A percentile compares a stretch with the other conserved stretches of the same genome.
Conservation (phyloP, 2,888 invertebrate species). For the Rhopalosiphum nymphaeae region DNA sequence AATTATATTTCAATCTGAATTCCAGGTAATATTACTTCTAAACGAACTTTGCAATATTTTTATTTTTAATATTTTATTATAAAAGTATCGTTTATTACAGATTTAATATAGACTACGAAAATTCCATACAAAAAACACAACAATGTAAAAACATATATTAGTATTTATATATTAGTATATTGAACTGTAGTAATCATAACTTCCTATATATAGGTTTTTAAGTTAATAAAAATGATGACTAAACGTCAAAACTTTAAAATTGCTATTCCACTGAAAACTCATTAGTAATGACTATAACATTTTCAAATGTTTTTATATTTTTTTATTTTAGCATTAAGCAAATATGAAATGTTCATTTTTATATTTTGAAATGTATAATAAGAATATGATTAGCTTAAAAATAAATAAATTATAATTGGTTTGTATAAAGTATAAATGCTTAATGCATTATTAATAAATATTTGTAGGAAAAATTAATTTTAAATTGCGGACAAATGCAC, state of each 20-base stretch:
- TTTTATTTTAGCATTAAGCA: constrained; percentile 27
- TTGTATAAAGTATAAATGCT: not conserved
- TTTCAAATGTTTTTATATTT: constrained; percentile 2
- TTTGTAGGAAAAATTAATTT: not conserved
- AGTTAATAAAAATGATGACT: not conserved
- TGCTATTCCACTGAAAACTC: constrained; percentile 18
- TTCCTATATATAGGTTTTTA: not conserved
- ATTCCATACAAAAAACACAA: not conserved
- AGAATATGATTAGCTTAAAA: constrained; percentile 3
- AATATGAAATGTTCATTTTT: constrained; percentile 14
- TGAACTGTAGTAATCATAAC: not conserved
- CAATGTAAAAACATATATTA: not conserved
- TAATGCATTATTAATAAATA: constrained; percentile 1
- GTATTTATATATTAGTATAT: not conserved
- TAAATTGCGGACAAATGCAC: not conserved
- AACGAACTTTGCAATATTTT: not conserved
- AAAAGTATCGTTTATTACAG: not conserved
- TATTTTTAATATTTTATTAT: not conserved
- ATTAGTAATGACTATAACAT: constrained; percentile 17
- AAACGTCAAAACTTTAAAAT: constrained; percentile 26
- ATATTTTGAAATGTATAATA: not conserved
- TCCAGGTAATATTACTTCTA: not conserved
- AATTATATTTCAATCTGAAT: not conserved
- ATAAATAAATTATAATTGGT: not conserved
- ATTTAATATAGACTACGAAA: not conserved